Evolutionary conservation across 2,888 invertebrate genomes (phyloP), one percentile per base, ranked within the genome.

Genomic region (Silvanus unidentatus): DNA sequence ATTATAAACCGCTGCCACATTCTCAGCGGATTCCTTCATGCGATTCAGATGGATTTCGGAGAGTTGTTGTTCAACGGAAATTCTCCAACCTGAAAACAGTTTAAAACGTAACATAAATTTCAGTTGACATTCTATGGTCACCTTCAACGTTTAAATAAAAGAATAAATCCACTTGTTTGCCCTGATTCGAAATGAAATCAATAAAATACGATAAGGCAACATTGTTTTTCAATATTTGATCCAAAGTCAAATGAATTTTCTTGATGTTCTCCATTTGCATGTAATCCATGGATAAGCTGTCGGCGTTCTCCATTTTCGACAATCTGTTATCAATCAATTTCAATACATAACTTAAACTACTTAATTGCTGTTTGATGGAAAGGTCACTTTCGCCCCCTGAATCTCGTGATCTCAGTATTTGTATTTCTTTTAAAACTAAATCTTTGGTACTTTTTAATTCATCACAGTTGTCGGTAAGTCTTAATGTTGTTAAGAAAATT

Each of bases 311-410:
- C 49, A 71, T 60, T 61, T 71, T 71, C n/a, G 62, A 56, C 40
- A 72, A 55, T 46, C 67, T 62, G 49, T 55, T 68, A 55, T 91
- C 88, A 48, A 93, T 81, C 15, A 88, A 79, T 63, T 84, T 84
- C 44, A 81, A 78, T 22, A 94, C 80, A 70, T 88, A 93, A 54
- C 84, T 75, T 44, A 95, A 73, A 57, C 92, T 92, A 44, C 87
- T 88, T 36, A 95, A 70, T 66, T 92, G 91, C 63, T 91, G 91
- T 54, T 92, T 89, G 42, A 92, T 84, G 42, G 80, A 76, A 27
- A 85, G 69, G 65, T 90, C 89, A 73, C 89, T 87, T 58, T 89
- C 89, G 1, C 89, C 89, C 0, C 88, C 90, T 15, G 86, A 84
- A 72, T 94, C 93, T 64, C 83, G 80, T 4, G 92, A 91, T 65